Base-by-base conservation (phyloP, 2,113 vertebrate genomes). In the Micronycteris hirsuta region DNA sequence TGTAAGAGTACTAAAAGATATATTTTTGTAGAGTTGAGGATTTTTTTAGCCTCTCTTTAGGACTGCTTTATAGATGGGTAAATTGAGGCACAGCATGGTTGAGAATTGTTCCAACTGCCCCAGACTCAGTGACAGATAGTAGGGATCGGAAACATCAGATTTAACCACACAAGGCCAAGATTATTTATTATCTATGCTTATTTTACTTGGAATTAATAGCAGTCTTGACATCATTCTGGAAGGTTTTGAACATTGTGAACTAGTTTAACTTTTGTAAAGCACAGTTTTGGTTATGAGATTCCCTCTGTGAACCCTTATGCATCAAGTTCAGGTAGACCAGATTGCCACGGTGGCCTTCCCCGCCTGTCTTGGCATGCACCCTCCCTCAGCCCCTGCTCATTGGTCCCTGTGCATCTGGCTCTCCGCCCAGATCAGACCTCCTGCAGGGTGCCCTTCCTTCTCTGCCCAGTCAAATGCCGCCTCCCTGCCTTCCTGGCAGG, bases 11-110 rank as follows among this genome's bases (percentile, higher is more conserved):
- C 41, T n/a, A 16, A 67, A 38, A 38, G 17, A n/a, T 70, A 5
- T 8, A 7, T 45, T 84, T 85, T 76, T 80, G 13, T 90, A 80
- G 63, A 85, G 33, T 7, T 45, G 67, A 86, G 43, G 56, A 12
- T 3, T 65, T 38, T 85, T 91, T 81, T 65, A 67, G 77, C n/a
- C 15, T 78, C 41, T 93, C 24, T 93, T 91, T 43, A 38, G 41
- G 92, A 38, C 24, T 47, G 20, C 65, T 47, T 47, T 68, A 41
- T 9, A 81, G 80, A 28, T 94, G 61, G 61, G 61, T 63, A 63
- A 63, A 54, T 38, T 54, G 78, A 68, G 52, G 11, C 41, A 20
- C 0, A 2, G 13, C 54, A 17, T 83, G 70, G 47, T 7, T 76
- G 56, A 76, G n/a, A 54, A 61, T 52, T 71, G 38, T 26, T 74